Evolutionary conservation across 2,888 invertebrate species (phyloP), one percentile per base, ranked within the genome.

Genomic region (Harpalus rubripes): DNA sequence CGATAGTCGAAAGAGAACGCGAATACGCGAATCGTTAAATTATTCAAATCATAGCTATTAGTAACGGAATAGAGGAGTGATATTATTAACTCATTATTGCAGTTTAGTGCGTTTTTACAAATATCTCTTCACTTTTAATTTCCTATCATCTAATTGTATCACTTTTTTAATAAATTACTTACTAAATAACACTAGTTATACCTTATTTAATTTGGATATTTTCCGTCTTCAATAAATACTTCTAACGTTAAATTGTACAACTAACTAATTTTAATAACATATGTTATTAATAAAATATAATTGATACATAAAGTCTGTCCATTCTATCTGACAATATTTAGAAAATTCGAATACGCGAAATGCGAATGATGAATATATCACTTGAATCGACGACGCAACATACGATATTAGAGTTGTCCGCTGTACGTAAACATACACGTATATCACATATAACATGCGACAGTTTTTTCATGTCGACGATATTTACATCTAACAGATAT

Each of bases 131-230:
- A 72, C 74, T 58, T 63, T 82, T 68, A 52, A 39, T 74, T 74
- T 83, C 83, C 74, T 83, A 83, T 74, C 68, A 22, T 59, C 74
- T 83, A 83, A 83, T 74, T 68, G 32, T 84, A 84, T 84, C 84
- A 84, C 84, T 84, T 84, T 59, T 83, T 83, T 83, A 74, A 83
- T 83, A 59, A 74, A 83, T 83, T 74, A 83, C 61, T 74, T 83
- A 83, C 83, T 83, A 83, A 83, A 83, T 83, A 74, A 74, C 83
- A 83, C 83, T 83, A 83, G 39, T 78, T 72, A 74, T 83, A 83
- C 59, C 74, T 83, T 83, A 83, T 72, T 82, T 82, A 72, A 83
- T 52, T 83, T 74, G 83, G 74, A 83, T 83, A 72, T 18, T 63
- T 72, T 83, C 41, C 74, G 83, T 16, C 41, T 59, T 74, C 18